A percentile compares a stretch with the other conserved stretches of the same genome.
Evolutionary conservation across 2,113 vertebrate species (phyloP).

Genomic region (Seriola rivoliana): DNA sequence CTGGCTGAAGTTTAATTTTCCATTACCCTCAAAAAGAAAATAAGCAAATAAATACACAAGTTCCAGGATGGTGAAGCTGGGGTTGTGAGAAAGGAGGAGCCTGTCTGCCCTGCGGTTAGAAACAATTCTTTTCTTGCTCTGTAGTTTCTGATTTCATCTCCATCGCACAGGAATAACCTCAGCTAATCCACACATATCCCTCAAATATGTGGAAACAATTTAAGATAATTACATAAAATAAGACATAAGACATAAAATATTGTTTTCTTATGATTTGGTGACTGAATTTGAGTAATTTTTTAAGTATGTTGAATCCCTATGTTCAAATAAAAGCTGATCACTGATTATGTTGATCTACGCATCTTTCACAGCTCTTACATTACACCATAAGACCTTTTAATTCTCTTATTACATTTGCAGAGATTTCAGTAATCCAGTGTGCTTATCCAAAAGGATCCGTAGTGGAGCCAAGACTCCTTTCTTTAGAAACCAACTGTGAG

Average conservation of each 20-base stretch:
- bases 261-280: background rate
- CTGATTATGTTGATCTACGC: background rate
- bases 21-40: slow-evolving; percentile 64
- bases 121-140: slow-evolving; percentile 14
- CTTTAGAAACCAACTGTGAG: slow-evolving; percentile 36
- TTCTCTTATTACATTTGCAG: slow-evolving; percentile 48
- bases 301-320: background rate
- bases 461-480: slow-evolving; percentile 40
- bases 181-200: slow-evolving; percentile 11
- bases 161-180: slow-evolving; percentile 25
- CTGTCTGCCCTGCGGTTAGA: slow-evolving; percentile 17
- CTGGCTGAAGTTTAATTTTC: slow-evolving; percentile 69
- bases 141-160: slow-evolving; percentile 19
- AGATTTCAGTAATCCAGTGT: slow-evolving; percentile 36
- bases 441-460: slow-evolving; percentile 22
- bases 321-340: slow-evolving; percentile 24
- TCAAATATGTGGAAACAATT: slow-evolving; percentile 10
- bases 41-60: slow-evolving; percentile 75
- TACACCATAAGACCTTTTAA: slow-evolving; percentile 16
- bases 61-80: slow-evolving; percentile 61
- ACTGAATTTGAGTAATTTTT: background rate
- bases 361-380: slow-evolving; percentile 22
- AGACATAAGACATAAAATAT: background rate
- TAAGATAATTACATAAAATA: background rate
- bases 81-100: slow-evolving; percentile 72